Base-by-base conservation (phyloP, 2,888 invertebrate species). In the Agonopterix heracliana region DNA sequence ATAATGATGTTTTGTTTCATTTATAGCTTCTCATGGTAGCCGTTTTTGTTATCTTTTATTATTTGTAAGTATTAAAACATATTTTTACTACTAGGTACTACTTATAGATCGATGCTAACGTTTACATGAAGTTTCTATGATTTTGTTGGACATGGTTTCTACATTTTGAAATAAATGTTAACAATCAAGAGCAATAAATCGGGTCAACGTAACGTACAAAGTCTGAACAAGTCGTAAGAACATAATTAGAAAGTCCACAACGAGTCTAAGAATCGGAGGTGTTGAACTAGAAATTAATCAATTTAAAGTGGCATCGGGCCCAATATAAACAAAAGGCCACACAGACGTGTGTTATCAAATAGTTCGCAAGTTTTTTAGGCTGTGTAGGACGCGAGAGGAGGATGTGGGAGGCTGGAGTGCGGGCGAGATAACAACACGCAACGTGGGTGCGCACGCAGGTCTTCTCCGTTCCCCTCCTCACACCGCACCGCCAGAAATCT, bases 251-350 rank as follows among this genome's bases (percentile, higher is more conserved):
- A 52, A 61, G 55, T 60, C 57, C 52, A 56, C 63, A 26, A 5
- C 26, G 26, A 5, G 61, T 69, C 62, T 65, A 67, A 68, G 66
- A 77, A 73, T 69, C 66, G 61, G 69, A 81, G 76, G 81, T 82
- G 78, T 77, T 74, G 70, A 69, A 66, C 71, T 76, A 72, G 71
- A 72, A 78, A 84, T 84, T 84, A 81, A 83, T 85, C 81, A 87
- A 82, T 83, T 85, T 81, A 81, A 84, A 85, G 78, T 78, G 77
- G 75, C 77, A 81, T 79, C 76, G 75, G 77, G 78, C 75, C 77
- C 81, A 83, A 84, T 82, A 83, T 84, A 86, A 86, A 88, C 86
- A 87, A 84, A 71, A 69, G 74, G 63, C 64, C 81, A 81, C 83
- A 81, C 80, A 78, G 70, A 73, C 77, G 78, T 81, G 68, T 81